Evolutionary conservation across 2,888 invertebrate genomes (phyloP).

Genomic region (Didymodactylos carnosus): DNA sequence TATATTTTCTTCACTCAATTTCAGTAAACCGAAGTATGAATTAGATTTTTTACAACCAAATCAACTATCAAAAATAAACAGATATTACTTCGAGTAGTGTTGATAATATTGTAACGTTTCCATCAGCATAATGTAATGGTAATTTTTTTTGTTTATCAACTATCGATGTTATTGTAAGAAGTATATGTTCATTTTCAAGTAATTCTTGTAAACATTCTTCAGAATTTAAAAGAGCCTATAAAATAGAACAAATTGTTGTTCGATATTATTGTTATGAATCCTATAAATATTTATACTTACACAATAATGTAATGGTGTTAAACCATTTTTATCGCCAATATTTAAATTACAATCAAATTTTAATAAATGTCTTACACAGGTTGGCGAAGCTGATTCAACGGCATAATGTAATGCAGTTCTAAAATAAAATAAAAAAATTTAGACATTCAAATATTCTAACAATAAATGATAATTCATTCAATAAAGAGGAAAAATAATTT

Average conservation of each 20-base stretch:
- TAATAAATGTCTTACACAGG: neutral
- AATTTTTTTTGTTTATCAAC: neutral
- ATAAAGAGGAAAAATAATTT: neutral
- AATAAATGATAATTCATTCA: neutral
- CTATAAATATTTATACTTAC: too few species aligned
- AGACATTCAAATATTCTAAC: neutral
- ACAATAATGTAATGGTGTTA: neutral
- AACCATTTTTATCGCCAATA: neutral
- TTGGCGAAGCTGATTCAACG: neutral
- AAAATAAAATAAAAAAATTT: neutral
- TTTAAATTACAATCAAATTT: neutral
- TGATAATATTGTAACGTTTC: neutral
- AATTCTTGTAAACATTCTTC: neutral
- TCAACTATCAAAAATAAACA: too few species aligned
- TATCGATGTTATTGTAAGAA: neutral
- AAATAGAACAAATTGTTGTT: too few species aligned
- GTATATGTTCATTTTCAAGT: neutral
- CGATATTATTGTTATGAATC: too few species aligned
- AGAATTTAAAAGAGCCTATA: neutral
- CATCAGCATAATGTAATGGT: neutral
- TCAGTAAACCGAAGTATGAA: too few species aligned
- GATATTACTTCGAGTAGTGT: neutral
- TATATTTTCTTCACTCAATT: too few species aligned
- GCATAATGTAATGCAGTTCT: neutral
- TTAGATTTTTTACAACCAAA: too few species aligned